Conservation (phyloP, 92 coral and sea anemone species). For the Umimayanthus kanabou region DNA sequence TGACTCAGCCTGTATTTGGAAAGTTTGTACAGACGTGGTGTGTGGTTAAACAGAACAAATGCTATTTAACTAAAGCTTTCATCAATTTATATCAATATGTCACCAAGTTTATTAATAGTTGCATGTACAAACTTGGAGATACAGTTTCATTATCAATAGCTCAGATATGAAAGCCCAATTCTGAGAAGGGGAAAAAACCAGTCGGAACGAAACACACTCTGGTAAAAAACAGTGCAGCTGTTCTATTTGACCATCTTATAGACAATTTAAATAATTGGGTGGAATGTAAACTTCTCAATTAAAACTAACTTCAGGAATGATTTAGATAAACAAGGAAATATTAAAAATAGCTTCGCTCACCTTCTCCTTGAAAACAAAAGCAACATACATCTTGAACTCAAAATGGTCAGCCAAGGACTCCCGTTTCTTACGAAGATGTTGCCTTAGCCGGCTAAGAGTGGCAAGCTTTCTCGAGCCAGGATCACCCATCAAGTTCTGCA, state of each 20-base stretch:
- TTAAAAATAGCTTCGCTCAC: constrained; percentile 45
- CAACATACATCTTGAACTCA: constrained; percentile 84
- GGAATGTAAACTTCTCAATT: not conserved
- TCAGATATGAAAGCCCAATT: not conserved
- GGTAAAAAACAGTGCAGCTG: no score
- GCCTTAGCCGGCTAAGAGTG: constrained; percentile 71
- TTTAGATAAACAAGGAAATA: not conserved
- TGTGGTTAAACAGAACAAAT: not conserved
- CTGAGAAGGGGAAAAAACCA: not conserved
- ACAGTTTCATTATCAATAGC: not conserved
- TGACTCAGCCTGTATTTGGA: not conserved
- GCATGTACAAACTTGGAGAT: not conserved
- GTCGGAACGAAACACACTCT: no score
- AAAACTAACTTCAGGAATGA: not conserved
- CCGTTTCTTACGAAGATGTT: constrained; percentile 76
- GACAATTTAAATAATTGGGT: not conserved
- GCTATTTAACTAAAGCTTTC: not conserved
- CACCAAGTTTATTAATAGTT: constrained; percentile 1
- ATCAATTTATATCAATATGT: constrained; percentile 18
- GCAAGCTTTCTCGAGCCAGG: constrained; percentile 80
- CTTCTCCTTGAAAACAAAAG: constrained; percentile 93
- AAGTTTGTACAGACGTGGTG: not conserved
- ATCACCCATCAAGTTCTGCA: constrained; percentile 59
- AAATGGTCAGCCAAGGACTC: constrained; percentile 95
- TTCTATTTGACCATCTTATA: no score